These are phyloP conservation scores for Apaloderma vittatum DNA, from an alignment of 2,113 vertebrate species.

Conservation along the genomic window DNA sequence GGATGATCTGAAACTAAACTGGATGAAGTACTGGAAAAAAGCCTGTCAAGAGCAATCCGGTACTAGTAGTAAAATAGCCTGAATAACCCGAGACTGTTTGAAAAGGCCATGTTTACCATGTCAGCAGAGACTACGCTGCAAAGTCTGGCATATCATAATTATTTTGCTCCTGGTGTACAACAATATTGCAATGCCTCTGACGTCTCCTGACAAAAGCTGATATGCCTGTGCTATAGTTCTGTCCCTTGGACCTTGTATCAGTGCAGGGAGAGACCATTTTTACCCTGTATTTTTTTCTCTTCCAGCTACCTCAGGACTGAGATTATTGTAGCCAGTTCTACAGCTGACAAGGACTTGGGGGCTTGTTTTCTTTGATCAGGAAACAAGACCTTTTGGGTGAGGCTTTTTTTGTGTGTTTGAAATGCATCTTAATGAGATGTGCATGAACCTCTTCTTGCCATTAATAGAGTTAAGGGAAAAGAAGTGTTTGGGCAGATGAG, in stretches of 20 bases:
- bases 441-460: background rate
- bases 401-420: background rate
- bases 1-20: background rate
- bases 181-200: background rate
- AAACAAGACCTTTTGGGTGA: background rate
- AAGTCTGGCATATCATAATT: background rate
- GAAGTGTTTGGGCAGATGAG: background rate
- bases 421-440: background rate
- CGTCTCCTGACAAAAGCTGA: background rate
- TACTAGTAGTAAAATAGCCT: background rate
- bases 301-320: background rate
- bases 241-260: background rate
- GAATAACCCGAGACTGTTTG: slow-evolving; percentile 9
- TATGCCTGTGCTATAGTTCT: background rate
- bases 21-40: background rate
- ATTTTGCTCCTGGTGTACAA: background rate
- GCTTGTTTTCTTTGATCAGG: background rate
- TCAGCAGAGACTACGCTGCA: background rate
- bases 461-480: background rate
- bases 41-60: background rate
- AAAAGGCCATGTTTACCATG: slow-evolving; percentile 10
- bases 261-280: background rate
- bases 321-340: background rate
- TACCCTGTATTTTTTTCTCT: background rate
- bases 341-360: background rate